Base-by-base conservation (phyloP, 2,888 invertebrate genomes). In the Meiosimyza platycephala region DNA sequence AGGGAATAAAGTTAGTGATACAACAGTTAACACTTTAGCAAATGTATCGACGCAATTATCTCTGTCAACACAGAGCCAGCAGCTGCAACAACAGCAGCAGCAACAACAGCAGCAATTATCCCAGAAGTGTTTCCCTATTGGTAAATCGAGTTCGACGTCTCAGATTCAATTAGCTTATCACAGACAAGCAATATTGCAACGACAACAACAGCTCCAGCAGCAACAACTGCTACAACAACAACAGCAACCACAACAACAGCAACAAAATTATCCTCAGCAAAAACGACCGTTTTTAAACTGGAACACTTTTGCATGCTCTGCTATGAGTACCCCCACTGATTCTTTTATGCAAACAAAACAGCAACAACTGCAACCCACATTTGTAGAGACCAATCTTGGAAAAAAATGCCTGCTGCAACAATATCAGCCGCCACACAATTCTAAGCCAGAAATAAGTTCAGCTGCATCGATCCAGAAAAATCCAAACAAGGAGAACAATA, bases 61-160 rank as follows among this genome's bases (percentile, higher is more conserved):
- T 63, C 73, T 67, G 63, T 77, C 22, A 73, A 72, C 72, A 75
- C 76, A 75, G 69, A 78, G 50, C 73, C 76, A 76, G 71, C 76
- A 62, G 72, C 77, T 11, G 73, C 72, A 55, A 65, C 75, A 18
- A 63, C 71, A 57, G 51, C 77, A 33, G 66, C n/a, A n/a, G n/a
- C n/a, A 76, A 59, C 68, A 74, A 60, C 78, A 78, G 33, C 82
- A 79, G 72, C 78, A 72, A 13, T 22, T 73, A 18, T 18, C 78
- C 55, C 80, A 80, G 73, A 80, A 79, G 64, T 80, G 73, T 40
- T 84, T 81, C 78, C 85, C 86, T 48, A 82, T 86, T 50, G 84
- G 83, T 18, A 86, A 86, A 78, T 86, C 86, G 3, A 85, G 81
- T 74, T 87, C 87, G 16, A 84, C 87, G n/a, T 86, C 86, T 13